Evolutionary conservation across 2,888 invertebrate species (phyloP), one percentile per base, ranked within the genome.

Genomic region (Erebia palarica): DNA sequence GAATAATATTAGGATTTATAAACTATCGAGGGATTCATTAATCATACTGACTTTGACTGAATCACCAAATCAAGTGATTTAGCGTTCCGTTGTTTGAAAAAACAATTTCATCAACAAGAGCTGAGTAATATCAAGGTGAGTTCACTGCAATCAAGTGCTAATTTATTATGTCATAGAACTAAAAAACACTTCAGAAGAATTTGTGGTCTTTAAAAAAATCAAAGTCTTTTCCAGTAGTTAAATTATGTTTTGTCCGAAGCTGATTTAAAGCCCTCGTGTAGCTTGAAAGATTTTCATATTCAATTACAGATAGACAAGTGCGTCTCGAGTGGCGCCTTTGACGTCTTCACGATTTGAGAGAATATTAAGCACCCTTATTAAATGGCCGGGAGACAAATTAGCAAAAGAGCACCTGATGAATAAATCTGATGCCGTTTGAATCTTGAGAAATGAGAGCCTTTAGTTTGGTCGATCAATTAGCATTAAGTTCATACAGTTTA

Each of bases 281-380:
- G 81, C 81, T 83, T 80, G 81, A 89, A 90, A 91, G 90, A 90
- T 92, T 92, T 92, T 92, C 90, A 91, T 92, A 91, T 92, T 92
- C 91, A 91, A 92, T 92, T 92, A 91, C 91, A 92, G 91, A 92
- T 89, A 92, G 89, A 92, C 90, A 89, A 92, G 91, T 89, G 84
- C 83, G 90, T 90, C 91, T 91, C 88, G 79, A 91, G 91, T 81
- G 83, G 84, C 80, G 81, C 84, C 90, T 91, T 91, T 91, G 91
- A 90, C 91, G 82, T 89, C 86, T 88, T 85, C 82, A 86, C 88
- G 86, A 85, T 70, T 74, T 85, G 84, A 87, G 85, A 82, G 86
- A 81, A 89, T 88, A 89, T 88, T 89, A 88, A 88, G 84, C 75
- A 70, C 70, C 63, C 71, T 72, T 75, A 74, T 74, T 75, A 75